Percentiles rank a stretch among this genome's conserved stretches.
Conservation (phyloP, 2,113 vertebrate genomes). For the Centropristis striata region DNA sequence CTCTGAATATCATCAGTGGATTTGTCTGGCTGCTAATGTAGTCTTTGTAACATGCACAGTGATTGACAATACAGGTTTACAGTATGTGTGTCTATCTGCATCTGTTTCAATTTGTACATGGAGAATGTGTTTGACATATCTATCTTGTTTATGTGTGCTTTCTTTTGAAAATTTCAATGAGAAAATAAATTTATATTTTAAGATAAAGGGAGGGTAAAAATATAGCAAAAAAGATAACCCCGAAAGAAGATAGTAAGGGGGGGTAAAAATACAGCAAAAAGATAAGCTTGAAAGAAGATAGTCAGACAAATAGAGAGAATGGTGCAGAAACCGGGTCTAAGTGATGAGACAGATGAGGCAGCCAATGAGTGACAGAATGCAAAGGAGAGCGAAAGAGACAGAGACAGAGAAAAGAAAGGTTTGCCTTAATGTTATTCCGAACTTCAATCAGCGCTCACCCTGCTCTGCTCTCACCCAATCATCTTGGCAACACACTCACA, state of each 20-base stretch:
- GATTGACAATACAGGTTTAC: conserved; percentile 10
- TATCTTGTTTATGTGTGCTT: background rate
- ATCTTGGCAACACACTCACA: conserved; percentile 39
- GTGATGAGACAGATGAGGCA: conserved; percentile 61
- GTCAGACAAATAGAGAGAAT: conserved; percentile 26
- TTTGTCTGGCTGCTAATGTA: background rate
- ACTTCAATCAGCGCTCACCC: conserved; percentile 67
- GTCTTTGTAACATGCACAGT: background rate
- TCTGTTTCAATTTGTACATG: background rate
- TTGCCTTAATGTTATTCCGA: conserved; percentile 69
- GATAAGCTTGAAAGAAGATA: background rate
- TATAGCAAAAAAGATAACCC: background rate
- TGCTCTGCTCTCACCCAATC: conserved; percentile 58
- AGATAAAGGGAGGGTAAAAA: background rate
- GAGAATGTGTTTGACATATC: background rate
- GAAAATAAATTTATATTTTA: background rate
- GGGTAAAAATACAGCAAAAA: background rate
- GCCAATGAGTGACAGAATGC: conserved; percentile 61
- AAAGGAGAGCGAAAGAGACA: conserved; percentile 42
- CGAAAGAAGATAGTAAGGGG: background rate
- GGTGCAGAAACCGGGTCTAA: conserved; percentile 38
- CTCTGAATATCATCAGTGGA: background rate
- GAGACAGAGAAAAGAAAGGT: conserved; percentile 63
- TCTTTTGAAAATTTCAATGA: background rate
- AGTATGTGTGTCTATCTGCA: background rate